Conservation (phyloP, 2,888 invertebrate genomes). For the Flexamia atlantica region DNA sequence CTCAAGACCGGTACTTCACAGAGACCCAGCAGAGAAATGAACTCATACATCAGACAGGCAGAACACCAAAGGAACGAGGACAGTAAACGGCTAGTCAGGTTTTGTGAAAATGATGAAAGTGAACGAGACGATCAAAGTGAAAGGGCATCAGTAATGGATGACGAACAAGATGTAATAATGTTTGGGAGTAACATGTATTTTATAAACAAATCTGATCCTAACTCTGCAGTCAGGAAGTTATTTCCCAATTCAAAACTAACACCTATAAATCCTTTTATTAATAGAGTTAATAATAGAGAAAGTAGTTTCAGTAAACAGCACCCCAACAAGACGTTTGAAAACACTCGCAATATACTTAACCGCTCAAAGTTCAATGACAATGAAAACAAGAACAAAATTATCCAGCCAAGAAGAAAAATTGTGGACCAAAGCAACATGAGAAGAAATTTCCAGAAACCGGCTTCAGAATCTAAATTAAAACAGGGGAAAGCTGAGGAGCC, state of each 20-base stretch:
- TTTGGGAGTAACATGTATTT: constrained; percentile 42
- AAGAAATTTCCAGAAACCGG: background rate
- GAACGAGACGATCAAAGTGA: background rate
- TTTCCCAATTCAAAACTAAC: constrained; percentile 49
- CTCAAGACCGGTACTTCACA: constrained; percentile 32
- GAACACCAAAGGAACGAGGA: constrained; percentile 43
- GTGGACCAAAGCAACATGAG: background rate
- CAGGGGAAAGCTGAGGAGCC: background rate
- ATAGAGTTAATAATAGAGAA: background rate
- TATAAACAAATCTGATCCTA: constrained; percentile 46
- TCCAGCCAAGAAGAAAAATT: background rate
- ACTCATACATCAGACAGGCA: background rate
- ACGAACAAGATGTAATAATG: constrained; percentile 44
- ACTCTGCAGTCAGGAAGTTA: constrained; percentile 41
- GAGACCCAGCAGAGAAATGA: background rate
- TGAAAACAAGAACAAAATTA: constrained; percentile 9
- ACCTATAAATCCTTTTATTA: constrained; percentile 43
- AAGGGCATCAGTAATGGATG: constrained; percentile 15
- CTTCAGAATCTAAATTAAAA: background rate
- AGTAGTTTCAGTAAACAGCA: background rate
- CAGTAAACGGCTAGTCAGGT: constrained; percentile 31
- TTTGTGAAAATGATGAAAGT: constrained; percentile 23
- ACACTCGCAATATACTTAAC: constrained; percentile 5
- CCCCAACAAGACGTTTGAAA: background rate
- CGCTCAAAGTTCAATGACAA: background rate